Conservation (phyloP, 92 coral and sea anemone genomes). For the Desmophyllum pertusum region DNA sequence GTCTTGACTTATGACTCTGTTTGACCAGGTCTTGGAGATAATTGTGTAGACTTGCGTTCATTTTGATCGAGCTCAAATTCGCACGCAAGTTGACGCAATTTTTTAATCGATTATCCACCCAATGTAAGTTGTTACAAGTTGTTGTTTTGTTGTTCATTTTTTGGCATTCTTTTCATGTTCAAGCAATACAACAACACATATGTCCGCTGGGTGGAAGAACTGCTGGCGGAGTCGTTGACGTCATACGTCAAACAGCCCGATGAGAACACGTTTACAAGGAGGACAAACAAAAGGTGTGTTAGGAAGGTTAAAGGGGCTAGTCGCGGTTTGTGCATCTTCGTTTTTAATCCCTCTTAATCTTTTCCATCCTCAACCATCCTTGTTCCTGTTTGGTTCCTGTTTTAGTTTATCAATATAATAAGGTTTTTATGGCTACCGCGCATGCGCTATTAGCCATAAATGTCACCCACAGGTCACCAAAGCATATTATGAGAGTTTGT, state of each 20-base stretch:
- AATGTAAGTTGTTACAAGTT: background rate
- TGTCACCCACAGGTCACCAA: too few relatives aligned
- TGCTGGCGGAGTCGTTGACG: slow-evolving; percentile 91
- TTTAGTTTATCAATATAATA: too few relatives aligned
- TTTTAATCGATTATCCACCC: background rate
- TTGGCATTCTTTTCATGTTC: background rate
- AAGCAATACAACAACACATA: slow-evolving; percentile 79
- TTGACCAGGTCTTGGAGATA: background rate
- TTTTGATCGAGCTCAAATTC: background rate
- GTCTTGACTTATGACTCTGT: background rate
- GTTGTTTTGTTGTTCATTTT: background rate
- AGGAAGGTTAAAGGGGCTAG: background rate
- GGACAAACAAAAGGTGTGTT: slow-evolving; percentile 77
- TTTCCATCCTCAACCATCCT: too few relatives aligned
- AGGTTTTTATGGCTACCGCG: too few relatives aligned
- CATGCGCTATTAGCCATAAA: too few relatives aligned
- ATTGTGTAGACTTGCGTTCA: background rate
- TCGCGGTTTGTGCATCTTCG: too few relatives aligned
- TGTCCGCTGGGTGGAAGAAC: slow-evolving; percentile 97
- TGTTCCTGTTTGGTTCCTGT: too few relatives aligned
- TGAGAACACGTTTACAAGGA: slow-evolving; percentile 83
- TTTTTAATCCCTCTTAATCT: too few relatives aligned
- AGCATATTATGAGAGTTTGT: too few relatives aligned
- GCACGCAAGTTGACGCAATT: background rate
- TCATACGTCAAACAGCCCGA: slow-evolving; percentile 92